Evolutionary conservation across 2,888 invertebrate genomes (phyloP).

Genomic region (Drosophila maculinotata): DNA sequence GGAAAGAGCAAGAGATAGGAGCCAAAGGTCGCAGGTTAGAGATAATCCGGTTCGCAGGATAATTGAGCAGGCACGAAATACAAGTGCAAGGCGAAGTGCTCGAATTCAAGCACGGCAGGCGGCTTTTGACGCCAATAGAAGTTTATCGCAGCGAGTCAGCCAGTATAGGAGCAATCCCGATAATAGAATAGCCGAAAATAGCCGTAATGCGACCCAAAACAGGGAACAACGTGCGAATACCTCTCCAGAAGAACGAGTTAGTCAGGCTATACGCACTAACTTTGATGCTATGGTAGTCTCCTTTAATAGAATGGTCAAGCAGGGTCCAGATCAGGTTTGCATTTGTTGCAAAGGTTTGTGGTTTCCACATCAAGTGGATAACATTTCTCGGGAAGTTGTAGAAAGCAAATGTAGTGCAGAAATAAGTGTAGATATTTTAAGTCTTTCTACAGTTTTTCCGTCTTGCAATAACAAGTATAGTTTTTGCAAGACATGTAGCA

Average conservation of each 20-base stretch:
- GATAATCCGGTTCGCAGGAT: no score
- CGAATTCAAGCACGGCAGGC: neutral
- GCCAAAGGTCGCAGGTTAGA: neutral
- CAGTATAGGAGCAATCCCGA: neutral
- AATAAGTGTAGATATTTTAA: neutral
- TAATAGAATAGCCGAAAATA: neutral
- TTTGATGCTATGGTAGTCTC: no score
- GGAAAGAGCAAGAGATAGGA: neutral
- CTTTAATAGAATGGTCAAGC: no score
- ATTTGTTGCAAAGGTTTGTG: no score
- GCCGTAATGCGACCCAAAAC: neutral
- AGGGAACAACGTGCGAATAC: neutral
- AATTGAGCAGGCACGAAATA: neutral
- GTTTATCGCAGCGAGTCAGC: neutral
- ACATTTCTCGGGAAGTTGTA: no score
- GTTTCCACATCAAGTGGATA: no score
- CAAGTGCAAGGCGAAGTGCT: neutral
- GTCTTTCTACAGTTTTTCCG: neutral
- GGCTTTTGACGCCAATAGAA: constrained; percentile 1
- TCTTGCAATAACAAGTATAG: neutral
- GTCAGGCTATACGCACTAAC: no score
- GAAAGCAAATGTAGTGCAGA: no score
- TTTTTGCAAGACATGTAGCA: neutral
- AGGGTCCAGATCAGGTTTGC: no score
- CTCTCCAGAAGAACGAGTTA: no score